Conservation (phyloP, 2,113 vertebrate genomes). For the Sebastes schlegelii region DNA sequence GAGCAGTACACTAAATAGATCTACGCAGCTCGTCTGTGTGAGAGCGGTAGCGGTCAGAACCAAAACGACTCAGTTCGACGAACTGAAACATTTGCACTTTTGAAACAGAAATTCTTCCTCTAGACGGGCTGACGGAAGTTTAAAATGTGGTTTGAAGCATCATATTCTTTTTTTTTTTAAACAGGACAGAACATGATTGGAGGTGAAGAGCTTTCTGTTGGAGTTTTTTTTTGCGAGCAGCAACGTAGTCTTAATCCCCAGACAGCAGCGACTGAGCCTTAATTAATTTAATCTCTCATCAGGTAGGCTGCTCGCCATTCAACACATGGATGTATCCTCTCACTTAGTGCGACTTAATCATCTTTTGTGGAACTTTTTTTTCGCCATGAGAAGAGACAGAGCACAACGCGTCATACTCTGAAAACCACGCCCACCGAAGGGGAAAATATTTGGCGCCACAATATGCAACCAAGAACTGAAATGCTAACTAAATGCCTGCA, state of each 20-base stretch:
- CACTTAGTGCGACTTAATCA: background rate
- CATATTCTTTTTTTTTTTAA: constrained; percentile 5
- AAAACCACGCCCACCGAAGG: too few species aligned
- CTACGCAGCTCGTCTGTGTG: constrained; percentile 21
- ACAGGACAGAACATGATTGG: background rate
- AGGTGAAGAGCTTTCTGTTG: background rate
- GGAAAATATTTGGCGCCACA: too few species aligned
- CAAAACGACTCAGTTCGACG: background rate
- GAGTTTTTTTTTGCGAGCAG: constrained; percentile 15
- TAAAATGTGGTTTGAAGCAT: constrained; percentile 24
- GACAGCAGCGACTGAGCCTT: constrained; percentile 39
- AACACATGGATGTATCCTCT: background rate
- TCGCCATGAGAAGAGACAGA: background rate
- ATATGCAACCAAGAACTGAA: too few species aligned
- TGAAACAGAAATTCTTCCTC: constrained; percentile 25
- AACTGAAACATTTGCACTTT: constrained; percentile 45
- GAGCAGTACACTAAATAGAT: constrained; percentile 15
- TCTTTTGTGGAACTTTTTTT: background rate
- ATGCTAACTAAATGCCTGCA: too few species aligned
- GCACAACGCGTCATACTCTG: too few species aligned
- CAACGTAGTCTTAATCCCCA: constrained; percentile 34
- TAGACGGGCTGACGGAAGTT: background rate
- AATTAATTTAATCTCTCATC: constrained; percentile 16
- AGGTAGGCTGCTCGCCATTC: constrained; percentile 12
- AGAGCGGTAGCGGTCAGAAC: constrained; percentile 18